phyloP scores from a whole-genome alignment of 2,113 vertebrate genomes.

The Ciconia boyciana region DNA sequence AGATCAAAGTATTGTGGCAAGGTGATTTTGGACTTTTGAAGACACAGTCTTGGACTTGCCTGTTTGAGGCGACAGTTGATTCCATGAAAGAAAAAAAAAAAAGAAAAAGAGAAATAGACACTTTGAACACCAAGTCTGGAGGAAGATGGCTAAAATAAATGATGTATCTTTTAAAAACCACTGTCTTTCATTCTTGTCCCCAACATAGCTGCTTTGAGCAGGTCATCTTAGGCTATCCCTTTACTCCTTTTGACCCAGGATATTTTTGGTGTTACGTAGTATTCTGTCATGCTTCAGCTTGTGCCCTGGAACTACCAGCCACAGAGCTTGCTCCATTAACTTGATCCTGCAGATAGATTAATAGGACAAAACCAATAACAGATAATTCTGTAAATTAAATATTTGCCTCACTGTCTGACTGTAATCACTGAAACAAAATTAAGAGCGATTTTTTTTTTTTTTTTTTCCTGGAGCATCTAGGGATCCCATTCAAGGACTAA shows the following conservation, averaged over 20 bases:
- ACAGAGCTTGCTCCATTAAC: background rate
- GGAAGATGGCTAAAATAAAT: background rate
- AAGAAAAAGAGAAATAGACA: too few relatives aligned
- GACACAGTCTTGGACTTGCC: background rate
- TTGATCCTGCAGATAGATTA: background rate
- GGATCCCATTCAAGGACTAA: background rate
- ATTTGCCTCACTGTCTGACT: background rate
- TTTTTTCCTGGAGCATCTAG: background rate
- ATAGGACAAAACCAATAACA: background rate
- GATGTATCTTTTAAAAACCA: background rate
- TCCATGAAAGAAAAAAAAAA: background rate
- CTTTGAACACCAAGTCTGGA: background rate
- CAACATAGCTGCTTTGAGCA: background rate
- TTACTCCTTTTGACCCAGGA: background rate
- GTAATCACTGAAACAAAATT: background rate
- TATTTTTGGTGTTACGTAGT: background rate
- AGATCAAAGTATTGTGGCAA: background rate
- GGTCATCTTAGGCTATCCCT: background rate
- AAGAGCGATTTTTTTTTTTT: background rate
- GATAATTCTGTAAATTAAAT: background rate
- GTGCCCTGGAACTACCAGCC: background rate
- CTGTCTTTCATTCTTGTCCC: background rate
- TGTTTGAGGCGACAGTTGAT: background rate
- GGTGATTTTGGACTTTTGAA: background rate
- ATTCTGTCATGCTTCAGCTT: background rate